phyloP scores from a whole-genome alignment of 2,888 invertebrate species.

The Ceramica pisi region DNA sequence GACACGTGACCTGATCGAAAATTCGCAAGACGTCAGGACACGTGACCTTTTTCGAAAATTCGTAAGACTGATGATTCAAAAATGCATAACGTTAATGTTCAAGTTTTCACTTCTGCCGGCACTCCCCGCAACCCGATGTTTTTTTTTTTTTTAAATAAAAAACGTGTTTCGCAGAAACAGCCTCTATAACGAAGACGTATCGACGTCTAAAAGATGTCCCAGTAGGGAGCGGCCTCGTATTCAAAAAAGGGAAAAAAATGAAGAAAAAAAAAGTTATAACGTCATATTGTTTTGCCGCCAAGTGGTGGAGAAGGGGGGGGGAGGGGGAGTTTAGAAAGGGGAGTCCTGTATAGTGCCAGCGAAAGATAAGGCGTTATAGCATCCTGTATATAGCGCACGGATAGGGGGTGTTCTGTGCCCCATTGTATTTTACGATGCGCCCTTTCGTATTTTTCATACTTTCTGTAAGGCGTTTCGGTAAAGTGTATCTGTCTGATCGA shows the following conservation, averaged over 20 bases:
- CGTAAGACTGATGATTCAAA: too few species aligned
- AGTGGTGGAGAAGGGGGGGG: conserved; percentile 75
- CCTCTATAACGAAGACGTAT: conserved; percentile 81
- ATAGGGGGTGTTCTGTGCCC: conserved; percentile 69
- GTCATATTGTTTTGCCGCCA: conserved; percentile 91
- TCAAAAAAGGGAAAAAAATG: conserved; percentile 89
- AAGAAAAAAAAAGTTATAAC: conserved; percentile 90
- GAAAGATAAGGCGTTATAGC: conserved; percentile 86
- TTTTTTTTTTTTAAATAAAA: conserved; percentile 24
- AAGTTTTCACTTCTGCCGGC: too few species aligned
- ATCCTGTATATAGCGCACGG: conserved; percentile 76
- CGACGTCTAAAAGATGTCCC: conserved; percentile 84
- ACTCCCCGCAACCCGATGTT: too few species aligned
- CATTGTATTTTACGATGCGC: conserved; percentile 83
- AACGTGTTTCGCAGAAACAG: conserved; percentile 68
- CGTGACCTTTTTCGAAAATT: too few species aligned
- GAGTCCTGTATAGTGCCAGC: conserved; percentile 86
- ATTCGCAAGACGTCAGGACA: too few species aligned
- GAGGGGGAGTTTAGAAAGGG: conserved; percentile 60
- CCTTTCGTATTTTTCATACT: conserved; percentile 82
- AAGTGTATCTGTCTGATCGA: conserved; percentile 68
- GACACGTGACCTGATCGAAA: too few species aligned
- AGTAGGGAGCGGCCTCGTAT: conserved; percentile 83
- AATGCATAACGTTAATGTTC: too few species aligned
- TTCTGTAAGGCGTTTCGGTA: conserved; percentile 77